Evolutionary conservation across 2,888 invertebrate genomes (phyloP), one percentile per base, ranked within the genome.

Genomic region (Parascotia fuliginaria): DNA sequence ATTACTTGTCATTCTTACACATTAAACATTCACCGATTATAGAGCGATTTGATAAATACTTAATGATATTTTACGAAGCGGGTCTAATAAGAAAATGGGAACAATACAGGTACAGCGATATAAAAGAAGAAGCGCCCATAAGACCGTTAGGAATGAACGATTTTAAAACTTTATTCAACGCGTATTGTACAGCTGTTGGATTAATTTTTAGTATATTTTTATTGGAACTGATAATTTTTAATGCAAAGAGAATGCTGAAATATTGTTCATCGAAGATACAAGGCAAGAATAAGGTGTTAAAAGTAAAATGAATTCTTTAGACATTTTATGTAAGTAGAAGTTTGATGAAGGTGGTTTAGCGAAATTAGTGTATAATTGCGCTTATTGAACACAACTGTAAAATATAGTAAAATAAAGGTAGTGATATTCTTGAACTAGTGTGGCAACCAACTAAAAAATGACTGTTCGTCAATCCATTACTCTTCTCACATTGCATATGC

Each of bases 51-150:
- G 85, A 85, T 58, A 78, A 78, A 47, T 77, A 83, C 33, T 70
- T 90, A 54, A 72, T 81, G 55, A 70, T 42, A 14, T 70, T 90
- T 33, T 71, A 83, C 32, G 90, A 92, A 77, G 85, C 80, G 0
- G 92, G 92, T 0, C 68, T 92, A 7, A 69, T 92, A 34, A 77
- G 61, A 11, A 89, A 92, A 75, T 92, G 92, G 92, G 89, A 90
- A 57, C 77, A 87, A 38, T 89, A 85, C 42, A 80, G 81, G 43
- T 89, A 70, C 51, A 76, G 75, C 7, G 79, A 81, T 31, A 81
- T 89, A 29, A 90, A 85, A 61, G 82, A 83, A 29, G 91, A 89
- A 29, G 75, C 77, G 1, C 73, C 75, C 0, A 57, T 81, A 2
- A 87, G 85, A 58, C 65, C 87, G 0, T 52, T 92, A 6, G 67